Evolutionary conservation across 1,140 invertebrate species (phyloP).

Genomic region (Colletes latitarsis): DNA sequence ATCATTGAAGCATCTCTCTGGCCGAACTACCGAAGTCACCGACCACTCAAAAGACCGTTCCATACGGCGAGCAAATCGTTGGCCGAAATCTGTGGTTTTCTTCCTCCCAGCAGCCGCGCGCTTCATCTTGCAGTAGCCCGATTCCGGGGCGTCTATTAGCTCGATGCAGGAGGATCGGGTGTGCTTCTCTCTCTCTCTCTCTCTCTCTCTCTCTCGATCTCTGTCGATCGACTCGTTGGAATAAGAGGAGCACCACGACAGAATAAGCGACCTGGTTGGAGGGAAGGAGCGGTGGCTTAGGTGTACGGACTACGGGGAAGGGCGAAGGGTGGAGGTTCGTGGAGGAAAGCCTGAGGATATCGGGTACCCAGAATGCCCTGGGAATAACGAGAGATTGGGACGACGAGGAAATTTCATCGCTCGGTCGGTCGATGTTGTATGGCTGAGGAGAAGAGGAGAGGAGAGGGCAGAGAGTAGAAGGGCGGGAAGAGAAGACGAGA

Average conservation of each 20-base stretch:
- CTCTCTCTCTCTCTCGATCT: background rate
- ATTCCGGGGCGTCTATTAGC: slow-evolving; percentile 35
- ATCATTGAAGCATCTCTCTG: background rate
- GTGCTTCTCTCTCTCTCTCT: background rate
- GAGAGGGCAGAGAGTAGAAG: background rate
- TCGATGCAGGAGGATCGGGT: background rate
- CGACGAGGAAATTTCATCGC: slow-evolving; percentile 68
- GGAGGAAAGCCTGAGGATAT: slow-evolving; percentile 59
- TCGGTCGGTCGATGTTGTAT: slow-evolving; percentile 61
- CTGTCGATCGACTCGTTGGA: slow-evolving; percentile 35
- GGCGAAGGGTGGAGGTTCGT: slow-evolving; percentile 16
- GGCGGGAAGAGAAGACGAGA: slow-evolving; percentile 48
- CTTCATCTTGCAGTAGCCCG: background rate
- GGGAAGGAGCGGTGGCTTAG: slow-evolving; percentile 12
- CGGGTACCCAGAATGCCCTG: slow-evolving; percentile 59
- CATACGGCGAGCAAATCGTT: background rate
- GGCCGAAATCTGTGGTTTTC: background rate
- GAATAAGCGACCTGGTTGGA: slow-evolving; percentile 16
- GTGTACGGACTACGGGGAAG: background rate
- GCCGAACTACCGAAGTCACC: background rate
- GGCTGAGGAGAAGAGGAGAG: slow-evolving; percentile 19
- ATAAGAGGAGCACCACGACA: slow-evolving; percentile 22
- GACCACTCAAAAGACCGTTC: background rate
- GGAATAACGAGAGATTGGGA: slow-evolving; percentile 64
- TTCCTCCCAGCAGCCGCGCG: background rate